Base-by-base conservation (phyloP, 2,113 vertebrate species). In the Carettochelys insculpta region DNA sequence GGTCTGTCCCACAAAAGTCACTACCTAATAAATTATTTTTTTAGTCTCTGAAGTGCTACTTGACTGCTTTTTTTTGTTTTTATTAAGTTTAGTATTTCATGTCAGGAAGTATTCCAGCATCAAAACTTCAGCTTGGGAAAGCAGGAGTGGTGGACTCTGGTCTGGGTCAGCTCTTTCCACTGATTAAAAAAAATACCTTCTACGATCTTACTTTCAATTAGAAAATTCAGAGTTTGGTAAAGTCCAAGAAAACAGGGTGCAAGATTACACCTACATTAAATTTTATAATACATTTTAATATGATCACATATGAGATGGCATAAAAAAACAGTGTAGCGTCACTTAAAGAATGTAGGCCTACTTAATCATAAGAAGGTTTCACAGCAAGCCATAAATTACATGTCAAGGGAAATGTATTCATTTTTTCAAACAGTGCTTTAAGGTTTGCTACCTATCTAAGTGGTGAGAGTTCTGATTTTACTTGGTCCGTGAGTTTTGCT, bases 391-490 rank as follows among this genome's bases (percentile, higher is more conserved):
- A 68, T 45, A 2, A 38, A 2, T 38, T 38, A 68, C 13, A 25
- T n/a, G 77, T 29, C 14, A 89, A 2, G 3, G 85, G 1, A 83
- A 1, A 83, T 93, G 0, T 5, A 86, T 54, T n/a, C 14, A 82
- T 0, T 8, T 1, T 6, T 2, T 47, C 54, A 4, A 4, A 88
- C 1, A 1, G 75, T 47, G 16, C 47, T 50, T 31, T 14, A 20
- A 0, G 7, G 89, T 25, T 1, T 88, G 25, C 47, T 54, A 11
- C 24, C 41, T 20, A 22, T 0, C 0, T 58, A 87, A 83, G 38
- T 0, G 3, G 2, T 61, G 0, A 82, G 51, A 5, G n/a, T 1
- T 6, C 47, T 3, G 1, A 77, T 48, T 5, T n/a, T 61, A 89
- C 38, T 25, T 29, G 0, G 10, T 53, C 43, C 51, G 8, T 12